These are phyloP conservation scores for Microcebus jonahi DNA, from an alignment of 2,113 vertebrate genomes.

Conservation along the genomic window DNA sequence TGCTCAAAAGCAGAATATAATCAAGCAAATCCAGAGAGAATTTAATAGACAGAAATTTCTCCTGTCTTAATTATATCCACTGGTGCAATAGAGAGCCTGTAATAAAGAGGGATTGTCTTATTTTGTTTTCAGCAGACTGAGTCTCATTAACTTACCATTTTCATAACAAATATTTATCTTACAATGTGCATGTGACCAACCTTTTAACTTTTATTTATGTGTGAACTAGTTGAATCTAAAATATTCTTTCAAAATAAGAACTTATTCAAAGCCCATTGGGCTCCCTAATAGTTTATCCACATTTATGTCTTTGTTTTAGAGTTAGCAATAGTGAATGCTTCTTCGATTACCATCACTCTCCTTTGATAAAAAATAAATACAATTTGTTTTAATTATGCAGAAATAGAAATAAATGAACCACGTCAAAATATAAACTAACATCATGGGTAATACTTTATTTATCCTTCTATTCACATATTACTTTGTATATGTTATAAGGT, in stretches of 20 bases:
- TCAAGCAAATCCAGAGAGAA: constrained; percentile 62
- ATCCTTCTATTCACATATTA: background rate
- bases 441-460: background rate
- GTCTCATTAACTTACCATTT: constrained; percentile 44
- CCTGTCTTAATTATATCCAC: constrained; percentile 53
- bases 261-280: background rate
- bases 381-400: background rate
- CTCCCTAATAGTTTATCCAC: background rate
- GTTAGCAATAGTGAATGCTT: background rate
- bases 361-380: background rate
- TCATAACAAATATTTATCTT: constrained; percentile 58
- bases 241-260: background rate
- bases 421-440: background rate
- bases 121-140: constrained; percentile 36
- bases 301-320: background rate
- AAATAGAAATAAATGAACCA: background rate
- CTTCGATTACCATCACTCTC: background rate
- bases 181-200: constrained; percentile 42
- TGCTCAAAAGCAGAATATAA: constrained; percentile 68
- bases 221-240: background rate
- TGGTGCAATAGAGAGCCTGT: background rate
- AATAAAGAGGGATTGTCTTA: constrained; percentile 46
- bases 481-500: background rate
- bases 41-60: constrained; percentile 60
- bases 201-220: background rate